Evolutionary conservation across 2,113 vertebrate species (phyloP).

Genomic region (Lasiurus borealis): DNA sequence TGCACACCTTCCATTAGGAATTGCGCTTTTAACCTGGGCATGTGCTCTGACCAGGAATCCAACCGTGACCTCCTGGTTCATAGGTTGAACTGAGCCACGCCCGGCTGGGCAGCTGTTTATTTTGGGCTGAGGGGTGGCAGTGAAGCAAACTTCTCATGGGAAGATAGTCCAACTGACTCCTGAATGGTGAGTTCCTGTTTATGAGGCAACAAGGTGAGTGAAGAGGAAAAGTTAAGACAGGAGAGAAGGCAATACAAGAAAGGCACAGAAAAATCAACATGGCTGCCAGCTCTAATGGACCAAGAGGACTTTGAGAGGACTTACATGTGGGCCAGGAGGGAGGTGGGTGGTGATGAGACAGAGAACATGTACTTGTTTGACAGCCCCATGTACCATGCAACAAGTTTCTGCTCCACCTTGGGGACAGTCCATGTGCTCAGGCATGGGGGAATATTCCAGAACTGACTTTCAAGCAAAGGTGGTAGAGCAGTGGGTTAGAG

Average conservation of each 20-base stretch:
- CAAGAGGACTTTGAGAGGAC: not conserved
- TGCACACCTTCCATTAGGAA: too few relatives aligned
- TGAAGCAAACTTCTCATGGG: not conserved
- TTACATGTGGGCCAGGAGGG: not conserved
- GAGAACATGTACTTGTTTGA: not conserved
- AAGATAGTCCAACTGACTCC: not conserved
- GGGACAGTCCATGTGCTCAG: not conserved
- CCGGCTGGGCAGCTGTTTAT: not conserved
- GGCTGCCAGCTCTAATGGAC: not conserved
- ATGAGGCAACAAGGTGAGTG: not conserved
- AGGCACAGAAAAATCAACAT: not conserved
- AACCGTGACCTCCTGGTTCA: too few relatives aligned
- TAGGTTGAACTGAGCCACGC: too few relatives aligned
- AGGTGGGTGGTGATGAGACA: not conserved
- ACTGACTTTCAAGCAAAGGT: not conserved
- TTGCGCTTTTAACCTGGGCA: too few relatives aligned
- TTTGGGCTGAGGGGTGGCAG: not conserved
- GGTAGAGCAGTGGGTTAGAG: too few relatives aligned
- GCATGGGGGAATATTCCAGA: not conserved
- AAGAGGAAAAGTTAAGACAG: accelerated
- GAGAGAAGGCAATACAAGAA: not conserved
- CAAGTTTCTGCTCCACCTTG: not conserved
- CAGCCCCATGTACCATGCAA: not conserved
- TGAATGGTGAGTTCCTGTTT: not conserved
- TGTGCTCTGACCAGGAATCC: too few relatives aligned